Conservation (phyloP, 2,113 vertebrate genomes). For the Rostratula benghalensis region DNA sequence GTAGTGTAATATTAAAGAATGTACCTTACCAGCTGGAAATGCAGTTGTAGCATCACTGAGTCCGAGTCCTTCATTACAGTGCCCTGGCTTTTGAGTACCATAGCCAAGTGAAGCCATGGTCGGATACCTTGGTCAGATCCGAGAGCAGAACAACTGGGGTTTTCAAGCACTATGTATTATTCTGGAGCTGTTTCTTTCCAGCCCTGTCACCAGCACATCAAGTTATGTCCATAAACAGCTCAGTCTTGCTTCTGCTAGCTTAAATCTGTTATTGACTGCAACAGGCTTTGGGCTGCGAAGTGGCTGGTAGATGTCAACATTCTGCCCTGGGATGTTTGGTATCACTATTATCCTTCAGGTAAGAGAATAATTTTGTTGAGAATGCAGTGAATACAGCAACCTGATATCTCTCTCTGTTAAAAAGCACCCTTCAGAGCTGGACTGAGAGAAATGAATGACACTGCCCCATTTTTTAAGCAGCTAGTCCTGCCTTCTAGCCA, state of each 20-base stretch:
- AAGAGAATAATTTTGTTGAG: not conserved
- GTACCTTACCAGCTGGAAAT: not conserved
- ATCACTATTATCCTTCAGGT: not conserved
- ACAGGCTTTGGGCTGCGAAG: not conserved
- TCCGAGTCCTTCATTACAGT: not conserved
- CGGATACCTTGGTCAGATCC: not conserved
- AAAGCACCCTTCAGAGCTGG: not conserved
- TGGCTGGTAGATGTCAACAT: not conserved
- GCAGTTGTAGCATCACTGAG: not conserved
- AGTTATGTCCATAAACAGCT: not conserved
- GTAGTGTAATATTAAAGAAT: not conserved
- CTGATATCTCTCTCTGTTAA: not conserved
- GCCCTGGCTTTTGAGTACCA: not conserved
- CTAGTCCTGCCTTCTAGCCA: slow-evolving; percentile 15
- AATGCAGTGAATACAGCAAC: not conserved
- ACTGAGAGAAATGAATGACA: not conserved
- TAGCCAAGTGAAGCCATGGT: not conserved
- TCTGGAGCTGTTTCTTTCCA: not conserved
- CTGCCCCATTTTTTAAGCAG: slow-evolving; percentile 21
- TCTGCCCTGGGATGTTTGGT: not conserved
- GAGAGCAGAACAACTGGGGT: not conserved
- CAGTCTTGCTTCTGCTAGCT: not conserved
- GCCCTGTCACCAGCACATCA: not conserved
- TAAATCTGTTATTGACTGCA: not conserved
- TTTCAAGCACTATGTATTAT: not conserved